These are phyloP conservation scores for Drosophila tripunctata DNA, from an alignment of 2,888 invertebrate species.

Conservation along the genomic window DNA sequence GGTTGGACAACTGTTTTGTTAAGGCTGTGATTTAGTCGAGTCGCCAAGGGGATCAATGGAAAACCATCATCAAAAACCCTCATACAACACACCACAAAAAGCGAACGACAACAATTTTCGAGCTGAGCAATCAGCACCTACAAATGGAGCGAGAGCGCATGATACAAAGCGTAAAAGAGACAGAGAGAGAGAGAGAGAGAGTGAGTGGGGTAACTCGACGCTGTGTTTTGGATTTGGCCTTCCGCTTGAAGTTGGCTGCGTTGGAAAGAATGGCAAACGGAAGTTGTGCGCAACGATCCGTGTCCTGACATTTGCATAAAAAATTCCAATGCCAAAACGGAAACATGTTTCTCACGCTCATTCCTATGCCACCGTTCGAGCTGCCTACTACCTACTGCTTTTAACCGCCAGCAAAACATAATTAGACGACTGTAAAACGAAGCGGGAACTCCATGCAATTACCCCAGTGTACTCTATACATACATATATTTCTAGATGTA, in stretches of 20 bases:
- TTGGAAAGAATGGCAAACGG: constrained; percentile 53
- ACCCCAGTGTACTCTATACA: background rate
- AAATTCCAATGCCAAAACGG: constrained; percentile 46
- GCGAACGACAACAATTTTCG: constrained; percentile 48
- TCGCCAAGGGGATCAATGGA: constrained; percentile 28
- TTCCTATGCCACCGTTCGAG: too few relatives aligned
- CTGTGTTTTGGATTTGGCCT: constrained; percentile 16
- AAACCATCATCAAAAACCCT: constrained; percentile 3
- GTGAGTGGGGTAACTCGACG: background rate
- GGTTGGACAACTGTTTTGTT: constrained; percentile 23
- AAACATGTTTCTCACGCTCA: constrained; percentile 58
- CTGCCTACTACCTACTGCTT: background rate
- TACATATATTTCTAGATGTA: background rate
- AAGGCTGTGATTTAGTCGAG: constrained; percentile 39
- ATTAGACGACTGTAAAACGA: constrained; percentile 51
- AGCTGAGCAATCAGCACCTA: constrained; percentile 52
- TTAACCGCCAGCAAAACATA: constrained; percentile 21
- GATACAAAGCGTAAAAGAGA: background rate
- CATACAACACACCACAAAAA: constrained; percentile 18
- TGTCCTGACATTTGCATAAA: constrained; percentile 66
- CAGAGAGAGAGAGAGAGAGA: background rate
- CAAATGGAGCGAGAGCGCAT: constrained; percentile 2
- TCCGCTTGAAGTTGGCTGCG: constrained; percentile 37
- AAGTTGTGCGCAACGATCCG: constrained; percentile 64
- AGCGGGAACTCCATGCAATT: constrained; percentile 21